Percentiles rank a stretch among this genome's conserved stretches.
Evolutionary conservation across 1,140 invertebrate species (phyloP).

Genomic region (Melanaphis sacchari): DNA sequence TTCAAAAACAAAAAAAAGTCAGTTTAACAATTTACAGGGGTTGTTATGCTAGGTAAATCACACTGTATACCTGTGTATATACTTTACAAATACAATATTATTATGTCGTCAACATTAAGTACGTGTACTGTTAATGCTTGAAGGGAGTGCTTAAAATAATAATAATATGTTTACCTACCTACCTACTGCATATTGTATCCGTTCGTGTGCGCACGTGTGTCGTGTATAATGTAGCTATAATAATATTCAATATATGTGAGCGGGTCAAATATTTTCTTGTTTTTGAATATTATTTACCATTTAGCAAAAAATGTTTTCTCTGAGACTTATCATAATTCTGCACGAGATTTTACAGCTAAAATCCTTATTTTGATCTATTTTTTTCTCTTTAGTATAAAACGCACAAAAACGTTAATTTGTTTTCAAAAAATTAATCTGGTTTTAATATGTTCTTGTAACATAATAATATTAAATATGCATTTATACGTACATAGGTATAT

Average conservation of each 20-base stretch:
- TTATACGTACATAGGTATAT: not conserved
- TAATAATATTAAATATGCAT: not conserved
- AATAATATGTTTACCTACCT: no score
- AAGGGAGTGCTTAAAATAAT: not conserved
- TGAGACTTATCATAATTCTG: not conserved
- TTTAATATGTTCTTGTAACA: not conserved
- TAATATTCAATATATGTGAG: not conserved
- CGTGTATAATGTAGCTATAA: no score
- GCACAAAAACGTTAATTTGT: not conserved
- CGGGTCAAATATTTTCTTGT: not conserved
- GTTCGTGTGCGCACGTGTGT: no score
- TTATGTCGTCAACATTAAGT: not conserved
- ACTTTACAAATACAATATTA: not conserved
- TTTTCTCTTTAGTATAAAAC: not conserved
- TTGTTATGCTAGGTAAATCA: not conserved
- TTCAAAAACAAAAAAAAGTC: no score
- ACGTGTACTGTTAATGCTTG: not conserved
- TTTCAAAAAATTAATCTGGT: not conserved
- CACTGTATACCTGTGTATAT: not conserved
- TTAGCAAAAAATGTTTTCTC: not conserved
- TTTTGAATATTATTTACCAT: not conserved
- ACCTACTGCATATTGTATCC: no score
- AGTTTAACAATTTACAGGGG: not conserved
- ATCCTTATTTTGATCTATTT: not conserved
- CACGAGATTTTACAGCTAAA: not conserved